Conservation (phyloP, 2,113 vertebrate species). For the Cryptotis parvus region DNA sequence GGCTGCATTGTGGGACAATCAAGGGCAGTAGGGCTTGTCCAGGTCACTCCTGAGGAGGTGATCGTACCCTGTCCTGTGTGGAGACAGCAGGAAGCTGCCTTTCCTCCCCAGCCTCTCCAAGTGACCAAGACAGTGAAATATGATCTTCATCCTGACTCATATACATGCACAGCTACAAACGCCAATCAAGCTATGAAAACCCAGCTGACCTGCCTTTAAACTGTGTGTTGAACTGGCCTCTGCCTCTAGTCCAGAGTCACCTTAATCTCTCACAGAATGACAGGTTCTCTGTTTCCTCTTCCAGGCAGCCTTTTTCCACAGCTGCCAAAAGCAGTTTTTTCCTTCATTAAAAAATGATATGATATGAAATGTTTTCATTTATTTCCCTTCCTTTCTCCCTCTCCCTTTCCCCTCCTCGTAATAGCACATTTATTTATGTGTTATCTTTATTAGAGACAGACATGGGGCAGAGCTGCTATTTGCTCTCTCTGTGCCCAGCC, state of each 20-base stretch:
- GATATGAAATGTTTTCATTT: too few species aligned
- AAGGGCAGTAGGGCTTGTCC: not conserved
- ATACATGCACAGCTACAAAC: not conserved
- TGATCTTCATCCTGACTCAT: not conserved
- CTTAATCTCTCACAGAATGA: not conserved
- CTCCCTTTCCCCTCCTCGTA: too few species aligned
- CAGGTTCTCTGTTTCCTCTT: not conserved
- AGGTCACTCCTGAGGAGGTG: not conserved
- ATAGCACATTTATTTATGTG: too few species aligned
- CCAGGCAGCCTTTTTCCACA: too few species aligned
- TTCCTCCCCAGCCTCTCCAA: not conserved
- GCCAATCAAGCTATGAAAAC: not conserved
- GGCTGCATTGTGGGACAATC: not conserved
- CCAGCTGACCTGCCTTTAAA: not conserved
- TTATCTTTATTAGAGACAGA: too few species aligned
- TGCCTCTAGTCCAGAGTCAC: not conserved
- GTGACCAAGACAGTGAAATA: not conserved
- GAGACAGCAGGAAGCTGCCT: not conserved
- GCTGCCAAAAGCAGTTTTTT: too few species aligned
- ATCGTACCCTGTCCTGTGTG: not conserved
- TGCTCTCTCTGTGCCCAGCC: too few species aligned
- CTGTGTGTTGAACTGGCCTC: not conserved
- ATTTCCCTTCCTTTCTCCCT: too few species aligned
- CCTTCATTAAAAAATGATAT: too few species aligned
- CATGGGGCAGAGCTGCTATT: too few species aligned